Evolutionary conservation across 2,797 vertebrate genomes (phyloP).

Genomic region (Natrix natrix): DNA sequence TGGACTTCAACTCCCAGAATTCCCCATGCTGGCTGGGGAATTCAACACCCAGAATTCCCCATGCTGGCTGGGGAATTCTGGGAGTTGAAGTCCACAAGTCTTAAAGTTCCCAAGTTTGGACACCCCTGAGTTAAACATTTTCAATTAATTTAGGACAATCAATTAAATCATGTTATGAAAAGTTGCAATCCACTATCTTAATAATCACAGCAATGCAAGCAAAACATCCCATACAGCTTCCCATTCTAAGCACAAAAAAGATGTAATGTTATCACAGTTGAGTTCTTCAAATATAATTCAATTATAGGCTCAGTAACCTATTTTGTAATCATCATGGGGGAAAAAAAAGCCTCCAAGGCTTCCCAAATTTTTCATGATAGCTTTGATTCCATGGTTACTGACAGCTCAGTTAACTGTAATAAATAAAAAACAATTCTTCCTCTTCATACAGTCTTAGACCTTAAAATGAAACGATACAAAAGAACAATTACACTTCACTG

Average conservation of each 20-base stretch:
- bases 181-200: slow-evolving; percentile 34
- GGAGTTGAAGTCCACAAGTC: too few relatives aligned
- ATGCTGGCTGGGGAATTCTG: too few relatives aligned
- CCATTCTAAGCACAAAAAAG: slow-evolving; percentile 38
- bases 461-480: slow-evolving; percentile 51
- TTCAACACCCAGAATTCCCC: too few relatives aligned
- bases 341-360: slow-evolving; percentile 36
- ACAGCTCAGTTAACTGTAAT: slow-evolving; percentile 35
- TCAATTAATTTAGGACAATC: slow-evolving; percentile 45
- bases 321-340: slow-evolving; percentile 53
- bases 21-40: too few relatives aligned
- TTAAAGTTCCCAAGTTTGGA: too few relatives aligned
- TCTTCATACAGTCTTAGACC: slow-evolving; percentile 41
- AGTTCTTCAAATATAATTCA: slow-evolving; percentile 45
- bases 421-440: slow-evolving; percentile 41
- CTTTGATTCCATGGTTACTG: neutral
- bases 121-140: slow-evolving; percentile 30
- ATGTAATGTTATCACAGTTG: slow-evolving; percentile 56
- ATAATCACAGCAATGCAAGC: slow-evolving; percentile 45
- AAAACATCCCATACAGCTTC: slow-evolving; percentile 18
- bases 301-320: slow-evolving; percentile 47
- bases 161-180: slow-evolving; percentile 52
- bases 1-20: too few relatives aligned
- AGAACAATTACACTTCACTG: slow-evolving; percentile 28
- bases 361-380: slow-evolving; percentile 41